Evolutionary conservation across 2,888 invertebrate species (phyloP).

Genomic region (Trilocha varians): DNA sequence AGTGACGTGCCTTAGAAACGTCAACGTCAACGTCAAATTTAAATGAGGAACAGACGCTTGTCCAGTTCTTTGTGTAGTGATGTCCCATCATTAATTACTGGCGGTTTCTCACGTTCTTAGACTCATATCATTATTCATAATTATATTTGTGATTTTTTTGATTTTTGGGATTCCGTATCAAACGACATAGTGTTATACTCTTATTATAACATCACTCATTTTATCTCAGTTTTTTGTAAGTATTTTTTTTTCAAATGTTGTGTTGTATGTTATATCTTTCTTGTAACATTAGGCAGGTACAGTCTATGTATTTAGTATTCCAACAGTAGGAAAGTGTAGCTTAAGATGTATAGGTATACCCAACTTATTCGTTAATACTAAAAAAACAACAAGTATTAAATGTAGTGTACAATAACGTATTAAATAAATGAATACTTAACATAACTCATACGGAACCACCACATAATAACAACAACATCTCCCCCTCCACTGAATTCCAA

Average conservation of each 20-base stretch:
- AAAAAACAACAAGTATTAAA: no score
- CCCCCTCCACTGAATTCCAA: background rate
- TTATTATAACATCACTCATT: background rate
- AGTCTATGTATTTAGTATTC: no score
- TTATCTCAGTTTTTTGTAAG: no score
- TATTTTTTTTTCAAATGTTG: no score
- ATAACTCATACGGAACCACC: background rate
- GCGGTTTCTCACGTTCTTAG: slow-evolving; percentile 62
- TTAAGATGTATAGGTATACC: no score
- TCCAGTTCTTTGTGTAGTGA: background rate
- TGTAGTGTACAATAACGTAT: no score
- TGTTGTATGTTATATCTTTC: no score
- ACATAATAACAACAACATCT: background rate
- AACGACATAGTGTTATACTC: background rate
- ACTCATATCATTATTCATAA: slow-evolving; percentile 54
- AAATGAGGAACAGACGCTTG: background rate
- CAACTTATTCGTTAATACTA: no score
- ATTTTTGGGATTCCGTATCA: background rate
- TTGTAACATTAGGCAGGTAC: no score
- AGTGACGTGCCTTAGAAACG: slow-evolving; percentile 8
- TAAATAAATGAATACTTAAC: background rate
- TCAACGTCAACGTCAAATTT: background rate
- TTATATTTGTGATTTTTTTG: slow-evolving; percentile 55
- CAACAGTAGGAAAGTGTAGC: no score
- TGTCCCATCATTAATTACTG: slow-evolving; percentile 56